Base-by-base conservation (phyloP, 2,888 invertebrate species). In the Cephus runcator region DNA sequence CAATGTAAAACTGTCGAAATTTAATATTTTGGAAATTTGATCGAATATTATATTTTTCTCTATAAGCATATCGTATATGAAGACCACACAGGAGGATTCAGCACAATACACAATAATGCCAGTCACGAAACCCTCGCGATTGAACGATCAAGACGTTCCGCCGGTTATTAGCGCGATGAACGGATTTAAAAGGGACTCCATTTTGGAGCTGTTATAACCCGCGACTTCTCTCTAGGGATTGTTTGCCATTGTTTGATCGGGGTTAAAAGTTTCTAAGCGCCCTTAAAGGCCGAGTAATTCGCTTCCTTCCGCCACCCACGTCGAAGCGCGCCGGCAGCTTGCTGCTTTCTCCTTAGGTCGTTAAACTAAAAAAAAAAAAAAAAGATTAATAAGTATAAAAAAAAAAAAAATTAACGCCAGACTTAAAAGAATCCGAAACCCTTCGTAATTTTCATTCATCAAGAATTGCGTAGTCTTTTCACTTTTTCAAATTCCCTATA, bases 251-350 rank as follows among this genome's bases (percentile, higher is more conserved):
- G 76, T 79, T 79, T 79, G 76, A 79, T 79, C 73, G 79, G 73
- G 79, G 73, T 34, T 73, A 76, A 79, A 74, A 76, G 76, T 40
- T 76, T 79, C 76, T 79, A 76, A 79, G 69, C 76, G 79, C 69
- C 74, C 74, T 76, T 79, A 79, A 79, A 76, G 56, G 76, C 79
- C 76, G 76, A 76, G 76, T 79, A 79, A 79, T 79, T 79, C 69
- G 76, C 73, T 74, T 33, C 77, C 31, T 33, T 15, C 74, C 40
- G 40, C 71, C 71, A 71, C 79, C 79, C 79, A 76, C 79, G 79
- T 77, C 36, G 77, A n/a, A 35, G 31, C 31, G 71, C 56, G 56
- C 56, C 56, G 9, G 56, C 56, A 56, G 56, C 56, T 56, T 23
- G 56, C 23, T 15, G 56, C 56, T 56, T 56, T 56, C 23, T 15